Conservation (phyloP, 2,113 vertebrate species). For the Lepus americanus region DNA sequence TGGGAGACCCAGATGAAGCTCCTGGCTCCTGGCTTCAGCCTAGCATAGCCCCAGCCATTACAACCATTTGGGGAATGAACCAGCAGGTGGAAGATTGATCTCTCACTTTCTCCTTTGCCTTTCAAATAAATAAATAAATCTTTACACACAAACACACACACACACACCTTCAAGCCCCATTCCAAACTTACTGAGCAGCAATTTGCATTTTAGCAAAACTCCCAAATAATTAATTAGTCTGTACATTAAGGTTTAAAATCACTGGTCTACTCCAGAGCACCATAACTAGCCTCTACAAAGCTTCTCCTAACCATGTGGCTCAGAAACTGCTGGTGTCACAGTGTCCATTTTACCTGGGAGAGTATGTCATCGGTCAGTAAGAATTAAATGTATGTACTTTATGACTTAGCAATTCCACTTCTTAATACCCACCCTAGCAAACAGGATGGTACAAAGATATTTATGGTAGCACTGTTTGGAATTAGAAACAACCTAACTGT, state of each 20-base stretch:
- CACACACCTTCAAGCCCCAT: background rate
- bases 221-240: background rate
- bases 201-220: slow-evolving; percentile 14
- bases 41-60: no score
- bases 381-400: background rate
- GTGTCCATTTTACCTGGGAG: slow-evolving; percentile 8
- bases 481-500: background rate
- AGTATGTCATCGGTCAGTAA: background rate
- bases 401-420: slow-evolving; percentile 5
- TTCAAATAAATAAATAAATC: no score
- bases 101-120: no score
- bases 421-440: background rate
- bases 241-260: background rate
- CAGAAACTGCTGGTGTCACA: background rate
- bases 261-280: background rate
- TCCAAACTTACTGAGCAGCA: background rate
- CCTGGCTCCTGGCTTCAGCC: no score
- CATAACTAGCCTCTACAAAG: background rate
- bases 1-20: no score
- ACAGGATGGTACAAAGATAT: background rate
- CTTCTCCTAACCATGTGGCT: background rate
- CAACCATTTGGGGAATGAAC: no score
- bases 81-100: no score
- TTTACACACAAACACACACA: no score
- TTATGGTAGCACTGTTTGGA: background rate